Base-by-base conservation (phyloP, 37 sponge, comb jelly and placozoan species). In the Axinella damicornis region DNA sequence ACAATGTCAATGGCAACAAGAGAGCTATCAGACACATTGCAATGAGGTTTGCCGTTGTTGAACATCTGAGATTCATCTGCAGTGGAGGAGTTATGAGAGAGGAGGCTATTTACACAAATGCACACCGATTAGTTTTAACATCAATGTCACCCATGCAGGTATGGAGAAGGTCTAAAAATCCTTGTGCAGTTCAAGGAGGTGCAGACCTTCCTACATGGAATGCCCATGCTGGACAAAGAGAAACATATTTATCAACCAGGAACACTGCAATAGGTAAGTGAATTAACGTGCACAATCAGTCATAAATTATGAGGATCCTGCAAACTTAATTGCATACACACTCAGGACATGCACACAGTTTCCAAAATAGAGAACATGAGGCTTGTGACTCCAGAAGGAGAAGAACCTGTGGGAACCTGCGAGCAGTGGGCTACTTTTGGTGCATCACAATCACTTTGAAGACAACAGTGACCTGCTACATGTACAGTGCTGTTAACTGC, bases 21-120 rank as follows among this genome's bases (percentile, higher is more conserved):
- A 71, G 61, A 40, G 73, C 80, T 30, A 86, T 79, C 73, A 53
- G 64, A 57, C 80, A 86, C 73, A 86, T 86, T 21, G 71, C 78
- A 24, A 28, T 22, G 22, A 37, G 33, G 28, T 79, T 86, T 59
- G 46, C 80, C 31, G 57, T 66, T 12, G 36, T 79, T 14, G 37
- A 65, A 22, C 24, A 41, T 24, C 63, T 86, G 30, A 30, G 53
- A 25, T 71, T 39, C 39, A 41, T 68, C 22, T 76, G 65, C 25
- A 32, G 56, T 54, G 78, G 86, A 19, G 75, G 71, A 60, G 38
- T 33, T 16, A 17, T 73, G 24, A 55, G 40, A 53, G 80, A 69
- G 53, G 46, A 12, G 14, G 1, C 15, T 53, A 53, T 35, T 16
- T 80, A 32, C 22, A 33, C 28, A 9, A 46, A 9, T 12, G 6